phyloP scores from a whole-genome alignment of 2,888 invertebrate genomes.

The Sinodicranocentrus sp. region DNA sequence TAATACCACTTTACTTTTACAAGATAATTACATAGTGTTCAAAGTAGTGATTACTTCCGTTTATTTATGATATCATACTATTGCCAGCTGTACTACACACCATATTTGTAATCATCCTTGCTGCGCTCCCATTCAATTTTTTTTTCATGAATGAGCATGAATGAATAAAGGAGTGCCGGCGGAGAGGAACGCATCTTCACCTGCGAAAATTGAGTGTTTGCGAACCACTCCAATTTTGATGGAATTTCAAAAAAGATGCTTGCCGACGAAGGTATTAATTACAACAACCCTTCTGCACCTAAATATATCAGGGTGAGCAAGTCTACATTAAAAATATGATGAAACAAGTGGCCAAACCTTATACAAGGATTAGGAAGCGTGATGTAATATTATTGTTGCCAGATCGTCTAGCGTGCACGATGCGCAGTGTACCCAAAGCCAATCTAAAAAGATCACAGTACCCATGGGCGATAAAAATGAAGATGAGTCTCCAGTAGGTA shows the following conservation, averaged over 20 bases:
- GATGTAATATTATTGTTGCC: conserved; percentile 58
- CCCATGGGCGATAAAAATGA: conserved; percentile 1
- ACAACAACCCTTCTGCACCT: conserved; percentile 3
- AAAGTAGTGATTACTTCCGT: conserved; percentile 3
- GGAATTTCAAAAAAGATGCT: conserved; percentile 7
- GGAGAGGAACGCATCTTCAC: no score
- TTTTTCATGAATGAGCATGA: no score
- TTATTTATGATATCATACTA: conserved; percentile 1
- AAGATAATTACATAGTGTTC: neutral
- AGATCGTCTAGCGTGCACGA: conserved; percentile 56
- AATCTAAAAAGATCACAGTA: neutral
- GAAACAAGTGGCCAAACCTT: neutral
- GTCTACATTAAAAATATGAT: neutral
- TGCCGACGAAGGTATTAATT: conserved; percentile 23
- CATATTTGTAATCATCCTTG: neutral
- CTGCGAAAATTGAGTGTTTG: no score
- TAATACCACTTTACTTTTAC: no score
- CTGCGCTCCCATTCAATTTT: no score
- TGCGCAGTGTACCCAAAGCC: neutral
- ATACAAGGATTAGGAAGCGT: conserved; percentile 54
- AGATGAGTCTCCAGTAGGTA: neutral
- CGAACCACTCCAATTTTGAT: neutral
- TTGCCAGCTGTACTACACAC: neutral
- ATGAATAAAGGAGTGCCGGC: conserved; percentile 25
- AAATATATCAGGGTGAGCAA: conserved; percentile 41